phyloP scores from a whole-genome alignment of 2,113 vertebrate genomes.

The Morone chrysops region DNA sequence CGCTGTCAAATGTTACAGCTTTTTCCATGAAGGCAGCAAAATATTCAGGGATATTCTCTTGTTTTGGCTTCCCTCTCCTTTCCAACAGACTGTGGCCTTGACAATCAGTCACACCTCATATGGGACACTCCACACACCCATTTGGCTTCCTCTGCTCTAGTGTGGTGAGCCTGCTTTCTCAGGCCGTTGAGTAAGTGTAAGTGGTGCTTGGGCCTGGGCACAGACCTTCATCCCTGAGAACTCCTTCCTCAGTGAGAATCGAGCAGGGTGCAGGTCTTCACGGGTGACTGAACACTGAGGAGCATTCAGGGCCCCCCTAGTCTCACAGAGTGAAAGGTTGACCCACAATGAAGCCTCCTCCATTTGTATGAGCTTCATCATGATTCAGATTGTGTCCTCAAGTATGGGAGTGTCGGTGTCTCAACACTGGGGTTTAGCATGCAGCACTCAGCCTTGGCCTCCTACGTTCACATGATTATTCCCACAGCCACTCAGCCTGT shows the following conservation, averaged over 20 bases:
- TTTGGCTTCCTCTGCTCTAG: conserved; percentile 12
- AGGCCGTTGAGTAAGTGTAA: conserved; percentile 34
- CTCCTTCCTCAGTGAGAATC: conserved; percentile 51
- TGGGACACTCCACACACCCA: conserved; percentile 8
- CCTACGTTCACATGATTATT: conserved; percentile 51
- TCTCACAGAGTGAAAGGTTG: conserved; percentile 72
- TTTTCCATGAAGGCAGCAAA: conserved; percentile 22
- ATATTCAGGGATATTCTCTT: conserved; percentile 10
- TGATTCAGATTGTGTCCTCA: conserved; percentile 72
- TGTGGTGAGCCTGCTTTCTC: conserved; percentile 31
- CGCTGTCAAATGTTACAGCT: conserved; percentile 1
- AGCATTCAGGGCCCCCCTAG: conserved; percentile 69
- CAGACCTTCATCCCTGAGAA: conserved; percentile 77
- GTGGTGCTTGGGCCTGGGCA: conserved; percentile 29
- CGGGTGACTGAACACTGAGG: conserved; percentile 77
- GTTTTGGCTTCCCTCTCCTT: conserved; percentile 8
- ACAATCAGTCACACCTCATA: conserved; percentile 26
- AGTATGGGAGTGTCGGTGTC: conserved; percentile 71
- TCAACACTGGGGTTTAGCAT: conserved; percentile 37
- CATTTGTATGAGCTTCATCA: conserved; percentile 75
- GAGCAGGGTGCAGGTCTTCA: conserved; percentile 73
- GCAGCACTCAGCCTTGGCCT: conserved; percentile 24
- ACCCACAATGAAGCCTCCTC: conserved; percentile 76
- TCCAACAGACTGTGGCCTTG: conserved; percentile 7
- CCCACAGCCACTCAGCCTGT: conserved; percentile 59